These are phyloP conservation scores for Polypterus bichir DNA, from an alignment of 2,113 vertebrate species.

Conservation along the genomic window DNA sequence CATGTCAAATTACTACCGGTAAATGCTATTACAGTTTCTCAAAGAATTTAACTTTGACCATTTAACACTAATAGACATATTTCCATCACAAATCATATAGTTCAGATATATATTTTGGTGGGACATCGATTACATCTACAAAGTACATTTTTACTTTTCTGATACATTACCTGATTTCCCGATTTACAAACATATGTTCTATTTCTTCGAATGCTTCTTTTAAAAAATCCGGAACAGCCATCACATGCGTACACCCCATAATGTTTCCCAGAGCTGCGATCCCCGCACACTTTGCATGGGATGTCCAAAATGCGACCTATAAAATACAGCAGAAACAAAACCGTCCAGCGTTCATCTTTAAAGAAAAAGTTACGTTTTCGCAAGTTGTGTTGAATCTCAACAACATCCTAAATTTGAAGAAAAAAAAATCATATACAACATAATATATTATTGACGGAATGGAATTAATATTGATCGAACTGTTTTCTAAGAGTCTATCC, in stretches of 20 bases:
- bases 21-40: too few relatives aligned
- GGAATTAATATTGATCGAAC: too few relatives aligned
- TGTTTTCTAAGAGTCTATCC: too few relatives aligned
- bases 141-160: too few relatives aligned
- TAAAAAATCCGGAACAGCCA: slow-evolving; percentile 96
- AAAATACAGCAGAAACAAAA: slow-evolving; percentile 3
- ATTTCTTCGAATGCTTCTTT: slow-evolving; percentile 91
- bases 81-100: too few relatives aligned
- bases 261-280: slow-evolving; percentile 93
- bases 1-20: too few relatives aligned
- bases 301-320: slow-evolving; percentile 96
- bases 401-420: background rate
- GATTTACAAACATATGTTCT: slow-evolving; percentile 97
- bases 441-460: too few relatives aligned
- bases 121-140: too few relatives aligned
- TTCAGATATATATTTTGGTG: too few relatives aligned
- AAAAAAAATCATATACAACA: background rate
- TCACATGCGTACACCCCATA: slow-evolving; percentile 97
- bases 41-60: too few relatives aligned
- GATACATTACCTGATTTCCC: slow-evolving; percentile 76
- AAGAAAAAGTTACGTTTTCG: background rate
- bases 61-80: too few relatives aligned
- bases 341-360: too few relatives aligned
- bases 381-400: background rate
- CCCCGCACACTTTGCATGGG: slow-evolving; percentile 95